Evolutionary conservation across 2,888 invertebrate species (phyloP).

Genomic region (Pomacea canaliculata): DNA sequence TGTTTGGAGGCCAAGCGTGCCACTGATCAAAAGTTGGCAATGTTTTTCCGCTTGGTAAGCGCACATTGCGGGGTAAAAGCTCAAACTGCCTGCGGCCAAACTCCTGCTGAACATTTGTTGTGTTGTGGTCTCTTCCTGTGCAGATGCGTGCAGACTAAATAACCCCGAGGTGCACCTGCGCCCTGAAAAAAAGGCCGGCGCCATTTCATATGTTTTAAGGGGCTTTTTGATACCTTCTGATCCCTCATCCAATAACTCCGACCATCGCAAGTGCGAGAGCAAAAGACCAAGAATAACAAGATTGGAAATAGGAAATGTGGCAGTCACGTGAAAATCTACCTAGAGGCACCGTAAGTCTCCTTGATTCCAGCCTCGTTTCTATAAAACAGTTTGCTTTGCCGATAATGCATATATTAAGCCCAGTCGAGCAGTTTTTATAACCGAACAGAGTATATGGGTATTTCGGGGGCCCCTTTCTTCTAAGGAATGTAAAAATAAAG

Average conservation of each 20-base stretch:
- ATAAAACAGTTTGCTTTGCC: too few species aligned
- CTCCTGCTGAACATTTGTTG: background rate
- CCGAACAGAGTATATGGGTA: too few species aligned
- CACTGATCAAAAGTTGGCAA: constrained; percentile 8
- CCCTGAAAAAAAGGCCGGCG: background rate
- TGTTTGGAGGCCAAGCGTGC: background rate
- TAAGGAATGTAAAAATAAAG: too few species aligned
- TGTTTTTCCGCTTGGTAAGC: constrained; percentile 3
- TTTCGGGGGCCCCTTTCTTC: too few species aligned
- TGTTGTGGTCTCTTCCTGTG: background rate
- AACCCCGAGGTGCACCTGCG: background rate
- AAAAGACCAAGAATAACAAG: too few species aligned
- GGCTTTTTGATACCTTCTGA: background rate
- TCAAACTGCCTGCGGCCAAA: background rate
- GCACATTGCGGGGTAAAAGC: background rate
- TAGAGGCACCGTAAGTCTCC: too few species aligned
- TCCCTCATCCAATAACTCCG: background rate
- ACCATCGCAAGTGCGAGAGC: too few species aligned
- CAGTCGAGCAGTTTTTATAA: too few species aligned
- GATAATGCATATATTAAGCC: too few species aligned
- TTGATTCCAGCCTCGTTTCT: too few species aligned
- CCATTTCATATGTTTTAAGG: constrained; percentile 1
- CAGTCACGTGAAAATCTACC: too few species aligned
- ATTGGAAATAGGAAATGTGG: too few species aligned
- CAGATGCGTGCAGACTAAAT: constrained; percentile 10